These are phyloP conservation scores for Sminthurinus signatus DNA, from an alignment of 1,140 invertebrate species.

Conservation along the genomic window DNA sequence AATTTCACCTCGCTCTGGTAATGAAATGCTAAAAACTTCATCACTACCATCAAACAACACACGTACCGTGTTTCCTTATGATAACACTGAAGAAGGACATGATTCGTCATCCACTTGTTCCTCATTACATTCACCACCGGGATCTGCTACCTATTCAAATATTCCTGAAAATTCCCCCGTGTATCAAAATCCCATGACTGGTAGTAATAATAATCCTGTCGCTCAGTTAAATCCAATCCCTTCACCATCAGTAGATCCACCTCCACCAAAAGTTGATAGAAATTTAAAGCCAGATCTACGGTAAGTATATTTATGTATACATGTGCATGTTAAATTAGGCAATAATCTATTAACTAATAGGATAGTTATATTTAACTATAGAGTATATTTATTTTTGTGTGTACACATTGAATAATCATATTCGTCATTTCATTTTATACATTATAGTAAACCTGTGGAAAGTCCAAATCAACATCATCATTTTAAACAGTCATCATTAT, in stretches of 20 bases:
- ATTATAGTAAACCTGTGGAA: no score
- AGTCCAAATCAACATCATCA: slow-evolving; percentile 16
- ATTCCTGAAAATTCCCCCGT: slow-evolving; percentile 43
- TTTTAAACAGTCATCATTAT: background rate
- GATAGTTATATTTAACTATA: no score
- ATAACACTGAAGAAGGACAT: slow-evolving; percentile 42
- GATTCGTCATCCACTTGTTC: slow-evolving; percentile 47
- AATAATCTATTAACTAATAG: no score
- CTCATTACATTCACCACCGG: slow-evolving; percentile 34
- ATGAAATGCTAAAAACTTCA: slow-evolving; percentile 51
- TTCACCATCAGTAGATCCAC: slow-evolving; percentile 41
- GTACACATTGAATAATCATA: no score
- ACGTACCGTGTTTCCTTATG: slow-evolving; percentile 47
- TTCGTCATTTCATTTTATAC: no score
- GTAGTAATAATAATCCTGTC: slow-evolving; percentile 41
- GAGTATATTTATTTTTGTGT: no score
- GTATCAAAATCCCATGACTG: slow-evolving; percentile 45
- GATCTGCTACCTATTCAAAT: slow-evolving; percentile 39
- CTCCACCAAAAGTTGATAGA: slow-evolving; percentile 65
- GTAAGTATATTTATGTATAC: no score
- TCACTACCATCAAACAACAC: slow-evolving; percentile 57
- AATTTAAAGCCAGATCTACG: slow-evolving; percentile 62
- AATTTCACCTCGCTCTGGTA: slow-evolving; percentile 44
- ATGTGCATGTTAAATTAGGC: no score
- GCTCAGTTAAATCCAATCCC: slow-evolving; percentile 36